These are phyloP conservation scores for Phenganax stokvisi DNA, from an alignment of 92 coral and sea anemone species.

Conservation along the genomic window DNA sequence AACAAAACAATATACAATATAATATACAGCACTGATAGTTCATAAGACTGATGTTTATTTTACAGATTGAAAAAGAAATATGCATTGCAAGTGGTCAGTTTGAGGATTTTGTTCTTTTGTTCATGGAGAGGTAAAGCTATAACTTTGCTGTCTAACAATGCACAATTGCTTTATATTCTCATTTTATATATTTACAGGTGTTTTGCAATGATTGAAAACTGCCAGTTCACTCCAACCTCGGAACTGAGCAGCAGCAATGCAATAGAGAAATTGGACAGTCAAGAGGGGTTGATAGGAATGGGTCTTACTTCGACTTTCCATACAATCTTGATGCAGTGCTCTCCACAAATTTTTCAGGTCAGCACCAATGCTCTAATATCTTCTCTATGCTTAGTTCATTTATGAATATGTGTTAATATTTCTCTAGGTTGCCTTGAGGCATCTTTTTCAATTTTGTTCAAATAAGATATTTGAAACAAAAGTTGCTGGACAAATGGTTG, in stretches of 20 bases:
- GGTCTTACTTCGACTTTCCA: constrained; percentile 96
- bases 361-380: not conserved
- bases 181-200: constrained; percentile 49
- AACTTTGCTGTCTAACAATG: not conserved
- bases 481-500: constrained; percentile 96
- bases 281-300: constrained; percentile 98
- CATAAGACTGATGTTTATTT: not conserved
- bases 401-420: constrained; percentile 6
- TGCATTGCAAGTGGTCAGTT: constrained; percentile 87
- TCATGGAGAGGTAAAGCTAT: constrained; percentile 78
- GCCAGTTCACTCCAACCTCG: constrained; percentile 84
- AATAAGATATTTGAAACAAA: constrained; percentile 91
- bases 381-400: not conserved
- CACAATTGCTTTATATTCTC: not conserved
- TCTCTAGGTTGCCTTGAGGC: constrained; percentile 71
- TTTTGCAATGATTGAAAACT: constrained; percentile 92
- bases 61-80: constrained; percentile 86
- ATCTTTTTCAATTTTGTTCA: constrained; percentile 83
- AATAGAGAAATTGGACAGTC: constrained; percentile 79
- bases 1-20: not conserved
- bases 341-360: constrained; percentile 92
- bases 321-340: constrained; percentile 92
- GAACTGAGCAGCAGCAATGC: constrained; percentile 75
- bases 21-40: not conserved
- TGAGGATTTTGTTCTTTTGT: constrained; percentile 96